These are phyloP conservation scores for Ashinkailepas kermadecensis DNA, from an alignment of 2,888 invertebrate genomes.

Conservation along the genomic window DNA sequence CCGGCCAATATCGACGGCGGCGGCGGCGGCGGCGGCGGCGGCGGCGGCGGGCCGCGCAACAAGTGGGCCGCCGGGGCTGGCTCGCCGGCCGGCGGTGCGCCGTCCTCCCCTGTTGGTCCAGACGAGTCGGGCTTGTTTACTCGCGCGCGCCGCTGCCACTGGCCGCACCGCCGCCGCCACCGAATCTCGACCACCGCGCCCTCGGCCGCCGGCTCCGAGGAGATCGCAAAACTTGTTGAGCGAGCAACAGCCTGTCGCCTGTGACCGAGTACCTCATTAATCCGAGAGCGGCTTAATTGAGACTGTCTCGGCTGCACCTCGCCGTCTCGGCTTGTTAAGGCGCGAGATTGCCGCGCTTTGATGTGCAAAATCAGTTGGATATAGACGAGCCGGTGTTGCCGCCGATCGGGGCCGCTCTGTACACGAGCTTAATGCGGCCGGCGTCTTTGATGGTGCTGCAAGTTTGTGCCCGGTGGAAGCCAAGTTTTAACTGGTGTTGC, in stretches of 20 bases:
- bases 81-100: background rate
- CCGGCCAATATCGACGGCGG: conserved; percentile 1
- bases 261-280: background rate
- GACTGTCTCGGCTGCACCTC: background rate
- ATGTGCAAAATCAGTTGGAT: background rate
- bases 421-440: background rate
- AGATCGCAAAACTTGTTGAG: background rate
- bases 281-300: background rate
- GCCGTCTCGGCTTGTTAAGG: background rate
- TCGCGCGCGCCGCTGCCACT: background rate
- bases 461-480: background rate
- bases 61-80: background rate
- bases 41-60: background rate
- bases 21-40: too few relatives aligned
- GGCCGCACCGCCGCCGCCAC: background rate
- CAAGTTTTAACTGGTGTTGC: background rate
- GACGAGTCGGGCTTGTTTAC: background rate
- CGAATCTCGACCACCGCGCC: background rate
- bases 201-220: background rate
- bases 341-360: conserved; percentile 11
- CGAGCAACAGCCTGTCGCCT: background rate
- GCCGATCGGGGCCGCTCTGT: too few relatives aligned
- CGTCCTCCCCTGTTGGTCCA: background rate
- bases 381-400: too few relatives aligned
- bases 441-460: background rate